Conservation (phyloP, 2,113 vertebrate genomes). For the Nansenia antarctica region DNA sequence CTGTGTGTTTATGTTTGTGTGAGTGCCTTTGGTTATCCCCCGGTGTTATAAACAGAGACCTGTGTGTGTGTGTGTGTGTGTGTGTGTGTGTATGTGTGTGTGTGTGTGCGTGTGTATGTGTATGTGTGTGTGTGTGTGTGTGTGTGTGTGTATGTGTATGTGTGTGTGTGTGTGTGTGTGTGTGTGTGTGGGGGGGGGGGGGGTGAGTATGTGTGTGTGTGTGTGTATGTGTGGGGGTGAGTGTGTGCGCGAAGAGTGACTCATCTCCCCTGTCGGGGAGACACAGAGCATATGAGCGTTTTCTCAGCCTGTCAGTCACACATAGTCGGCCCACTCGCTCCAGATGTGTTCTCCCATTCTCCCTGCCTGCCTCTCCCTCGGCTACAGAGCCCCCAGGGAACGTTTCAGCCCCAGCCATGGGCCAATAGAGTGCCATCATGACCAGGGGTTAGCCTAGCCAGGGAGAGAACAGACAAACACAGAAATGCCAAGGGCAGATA, state of each 20-base stretch:
- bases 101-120: no score
- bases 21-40: conserved; percentile 4
- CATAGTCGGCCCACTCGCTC: no score
- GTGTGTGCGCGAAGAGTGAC: conserved; percentile 37
- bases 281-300: conserved; percentile 57
- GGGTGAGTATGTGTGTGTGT: no score
- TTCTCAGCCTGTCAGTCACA: conserved; percentile 52
- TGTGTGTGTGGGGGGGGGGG: no score
- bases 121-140: no score
- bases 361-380: neutral
- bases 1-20: neutral
- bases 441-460: no score
- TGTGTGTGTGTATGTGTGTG: no score
- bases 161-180: no score
- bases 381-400: conserved; percentile 30
- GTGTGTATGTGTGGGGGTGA: no score
- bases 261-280: conserved; percentile 50
- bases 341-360: conserved; percentile 29
- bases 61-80: conserved; percentile 12
- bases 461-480: no score
- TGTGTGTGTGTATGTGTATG: no score
- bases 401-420: conserved; percentile 15
- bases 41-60: conserved; percentile 5
- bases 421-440: no score
- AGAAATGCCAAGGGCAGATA: neutral